Conservation (phyloP, 2,888 invertebrate species). For the Clepsis dumicolana region DNA sequence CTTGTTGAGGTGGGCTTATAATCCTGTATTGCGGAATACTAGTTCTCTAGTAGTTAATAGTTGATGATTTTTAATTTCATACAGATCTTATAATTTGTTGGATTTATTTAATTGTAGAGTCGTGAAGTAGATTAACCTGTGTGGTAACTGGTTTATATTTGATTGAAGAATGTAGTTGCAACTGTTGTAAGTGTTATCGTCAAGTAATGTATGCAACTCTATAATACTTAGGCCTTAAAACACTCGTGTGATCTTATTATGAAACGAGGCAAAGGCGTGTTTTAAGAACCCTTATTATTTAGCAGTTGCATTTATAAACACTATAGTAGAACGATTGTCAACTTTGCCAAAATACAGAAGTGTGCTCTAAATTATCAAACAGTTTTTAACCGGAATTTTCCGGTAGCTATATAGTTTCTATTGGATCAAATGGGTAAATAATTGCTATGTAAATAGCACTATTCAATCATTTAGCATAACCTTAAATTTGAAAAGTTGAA, state of each 20-base stretch:
- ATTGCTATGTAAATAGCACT: no score
- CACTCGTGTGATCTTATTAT: no score
- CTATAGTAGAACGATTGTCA: background rate
- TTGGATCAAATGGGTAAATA: no score
- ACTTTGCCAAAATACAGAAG: background rate
- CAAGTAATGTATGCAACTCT: no score
- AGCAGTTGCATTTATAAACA: no score
- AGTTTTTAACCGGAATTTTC: background rate
- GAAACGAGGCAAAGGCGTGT: no score
- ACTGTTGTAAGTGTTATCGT: no score
- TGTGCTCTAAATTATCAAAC: background rate
- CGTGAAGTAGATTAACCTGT: background rate
- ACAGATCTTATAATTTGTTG: constrained; percentile 3
- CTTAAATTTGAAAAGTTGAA: no score
- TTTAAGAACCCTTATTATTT: no score
- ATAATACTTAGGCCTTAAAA: no score
- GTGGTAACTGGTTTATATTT: background rate
- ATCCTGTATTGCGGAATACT: constrained; percentile 29
- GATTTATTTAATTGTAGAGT: background rate
- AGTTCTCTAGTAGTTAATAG: constrained; percentile 9
- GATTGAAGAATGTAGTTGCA: no score
- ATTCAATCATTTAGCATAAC: no score
- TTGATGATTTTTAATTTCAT: constrained; percentile 17
- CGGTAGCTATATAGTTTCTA: background rate
- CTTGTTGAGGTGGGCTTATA: constrained; percentile 13